Percentiles rank a stretch among this genome's conserved stretches.
Evolutionary conservation across 2,888 invertebrate species (phyloP).

Genomic region (Coleophora flavipennella): DNA sequence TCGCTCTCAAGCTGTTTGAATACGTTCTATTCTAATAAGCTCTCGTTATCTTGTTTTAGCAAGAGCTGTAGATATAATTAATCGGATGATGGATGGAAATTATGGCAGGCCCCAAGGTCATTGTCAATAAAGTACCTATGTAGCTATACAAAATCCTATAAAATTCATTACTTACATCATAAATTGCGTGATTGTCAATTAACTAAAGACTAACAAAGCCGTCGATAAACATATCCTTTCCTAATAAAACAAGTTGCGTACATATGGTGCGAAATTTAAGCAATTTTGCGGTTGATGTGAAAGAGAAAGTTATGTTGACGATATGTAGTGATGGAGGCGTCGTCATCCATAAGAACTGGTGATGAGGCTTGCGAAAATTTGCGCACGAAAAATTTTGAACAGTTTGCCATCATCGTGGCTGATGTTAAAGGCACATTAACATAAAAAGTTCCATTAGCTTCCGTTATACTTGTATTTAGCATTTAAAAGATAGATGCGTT

Average conservation of each 20-base stretch:
- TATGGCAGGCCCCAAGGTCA: neutral
- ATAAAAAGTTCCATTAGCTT: no score
- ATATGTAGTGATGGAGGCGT: conserved; percentile 22
- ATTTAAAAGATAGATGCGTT: no score
- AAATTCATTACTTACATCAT: no score
- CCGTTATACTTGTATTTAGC: no score
- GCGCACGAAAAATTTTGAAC: conserved; percentile 14
- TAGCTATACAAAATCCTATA: no score
- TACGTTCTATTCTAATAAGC: no score
- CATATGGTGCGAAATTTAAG: conserved; percentile 44
- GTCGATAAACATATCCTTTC: neutral
- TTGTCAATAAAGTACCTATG: neutral
- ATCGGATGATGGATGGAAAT: no score
- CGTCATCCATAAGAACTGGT: conserved; percentile 26
- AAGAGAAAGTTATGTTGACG: conserved; percentile 49
- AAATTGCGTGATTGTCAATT: no score
- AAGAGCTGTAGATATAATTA: neutral
- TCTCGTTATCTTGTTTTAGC: no score
- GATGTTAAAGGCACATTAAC: no score
- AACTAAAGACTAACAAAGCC: neutral
- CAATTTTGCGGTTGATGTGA: conserved; percentile 14
- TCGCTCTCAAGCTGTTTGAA: conserved; percentile 42
- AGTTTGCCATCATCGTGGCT: no score
- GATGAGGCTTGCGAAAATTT: conserved; percentile 44
- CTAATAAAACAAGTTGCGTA: conserved; percentile 1